Base-by-base conservation (phyloP, 2,113 vertebrate genomes). In the Lophochroa leadbeateri region DNA sequence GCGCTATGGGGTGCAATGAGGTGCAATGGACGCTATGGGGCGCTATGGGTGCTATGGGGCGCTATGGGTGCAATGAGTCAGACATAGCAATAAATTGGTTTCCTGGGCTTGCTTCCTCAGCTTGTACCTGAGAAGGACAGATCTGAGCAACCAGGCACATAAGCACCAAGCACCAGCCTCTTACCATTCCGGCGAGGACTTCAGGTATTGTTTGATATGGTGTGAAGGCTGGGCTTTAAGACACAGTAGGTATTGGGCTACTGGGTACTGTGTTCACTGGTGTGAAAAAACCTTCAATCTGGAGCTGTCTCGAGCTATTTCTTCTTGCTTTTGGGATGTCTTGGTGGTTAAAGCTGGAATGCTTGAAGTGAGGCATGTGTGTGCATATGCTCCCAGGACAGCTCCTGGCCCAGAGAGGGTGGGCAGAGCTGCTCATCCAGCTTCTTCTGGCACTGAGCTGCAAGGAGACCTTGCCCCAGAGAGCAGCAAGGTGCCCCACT, bases 51-150 rank as follows among this genome's bases (percentile, higher is more conserved):
- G n/a, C n/a, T n/a, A n/a, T n/a, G n/a, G n/a, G n/a, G n/a, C n/a
- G n/a, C n/a, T n/a, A n/a, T n/a, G n/a, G n/a, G n/a, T n/a, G n/a
- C n/a, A n/a, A n/a, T n/a, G n/a, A n/a, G n/a, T n/a, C n/a, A 75
- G 44, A 61, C 24, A 24, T 2, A 44, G 74, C 70, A 82, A 27
- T 76, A 19, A 35, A 61, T 37, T 52, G 49, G 58, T 92, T 77
- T 82, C 17, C 52, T 2, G 12, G 13, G 33, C 9, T 91, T 71
- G 39, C 10, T 80, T 31, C 31, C n/a, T 58, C 63, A n/a, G 37
- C 23, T 86, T 64, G 47, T 90, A 60, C 70, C 17, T 87, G 91
- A 69, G 84, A 69, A 90, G 57, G 46, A 15, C 58, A 72, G 44
- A n/a, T 76, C 86, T 87, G 57, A 49, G 77, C 84, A 88, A 86